Evolutionary conservation across 2,113 vertebrate species (phyloP).

Genomic region (Muscicapa adusta): DNA sequence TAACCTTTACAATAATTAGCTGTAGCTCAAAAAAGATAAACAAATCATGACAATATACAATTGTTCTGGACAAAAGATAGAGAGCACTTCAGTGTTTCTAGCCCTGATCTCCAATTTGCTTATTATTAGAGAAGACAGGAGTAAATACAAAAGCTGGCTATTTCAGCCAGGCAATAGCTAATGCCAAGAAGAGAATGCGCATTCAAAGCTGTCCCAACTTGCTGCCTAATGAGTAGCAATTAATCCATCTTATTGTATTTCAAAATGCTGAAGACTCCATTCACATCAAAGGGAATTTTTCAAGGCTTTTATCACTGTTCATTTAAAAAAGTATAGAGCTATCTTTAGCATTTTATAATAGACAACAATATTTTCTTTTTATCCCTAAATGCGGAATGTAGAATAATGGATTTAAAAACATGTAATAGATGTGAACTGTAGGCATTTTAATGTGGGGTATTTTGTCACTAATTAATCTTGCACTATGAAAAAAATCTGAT

Average conservation of each 20-base stretch:
- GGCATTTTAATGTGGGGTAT: constrained; percentile 35
- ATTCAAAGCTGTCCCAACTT: constrained; percentile 85
- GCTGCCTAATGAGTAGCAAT: constrained; percentile 86
- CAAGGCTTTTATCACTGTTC: constrained; percentile 79
- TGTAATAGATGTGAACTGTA: constrained; percentile 4
- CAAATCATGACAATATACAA: constrained; percentile 79
- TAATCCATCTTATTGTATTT: constrained; percentile 87
- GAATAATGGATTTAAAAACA: constrained; percentile 61
- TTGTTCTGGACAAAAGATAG: constrained; percentile 77
- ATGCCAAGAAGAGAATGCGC: constrained; percentile 85
- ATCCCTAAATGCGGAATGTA: constrained; percentile 24
- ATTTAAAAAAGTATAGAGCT: constrained; percentile 71
- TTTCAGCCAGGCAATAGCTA: constrained; percentile 83
- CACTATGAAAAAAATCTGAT: constrained; percentile 7
- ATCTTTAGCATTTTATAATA: constrained; percentile 76
- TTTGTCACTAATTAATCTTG: constrained; percentile 44
- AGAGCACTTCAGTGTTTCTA: constrained; percentile 82
- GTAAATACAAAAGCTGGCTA: constrained; percentile 91
- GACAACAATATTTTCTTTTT: constrained; percentile 68
- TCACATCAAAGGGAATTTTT: constrained; percentile 85
- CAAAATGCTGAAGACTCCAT: constrained; percentile 85
- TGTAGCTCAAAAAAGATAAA: constrained; percentile 68
- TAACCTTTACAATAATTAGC: constrained; percentile 72
- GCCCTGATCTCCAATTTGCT: constrained; percentile 90
- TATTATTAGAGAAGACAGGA: constrained; percentile 93